These are phyloP conservation scores for Denticeps clupeoides DNA, from an alignment of 2,797 vertebrate genomes.

Conservation along the genomic window DNA sequence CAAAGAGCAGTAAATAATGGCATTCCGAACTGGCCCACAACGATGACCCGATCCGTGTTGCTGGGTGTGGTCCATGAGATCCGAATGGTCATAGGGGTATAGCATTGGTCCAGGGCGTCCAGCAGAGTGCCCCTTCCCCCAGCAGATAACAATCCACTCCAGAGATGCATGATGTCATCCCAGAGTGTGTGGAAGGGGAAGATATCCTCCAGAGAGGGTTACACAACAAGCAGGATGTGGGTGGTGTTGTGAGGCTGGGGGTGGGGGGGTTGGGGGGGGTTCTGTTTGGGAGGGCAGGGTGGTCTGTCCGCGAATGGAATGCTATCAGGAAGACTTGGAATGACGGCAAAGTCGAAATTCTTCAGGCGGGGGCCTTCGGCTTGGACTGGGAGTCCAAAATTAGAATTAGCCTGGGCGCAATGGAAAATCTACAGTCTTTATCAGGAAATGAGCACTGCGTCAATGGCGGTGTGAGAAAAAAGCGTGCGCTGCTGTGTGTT, in stretches of 20 bases:
- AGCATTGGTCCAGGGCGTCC: no score
- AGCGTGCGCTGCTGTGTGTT: background rate
- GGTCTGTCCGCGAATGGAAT: conserved; percentile 12
- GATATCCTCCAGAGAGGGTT: conserved; percentile 37
- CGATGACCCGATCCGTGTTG: no score
- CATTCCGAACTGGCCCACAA: no score
- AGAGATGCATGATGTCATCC: conserved; percentile 40
- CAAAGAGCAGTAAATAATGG: no score
- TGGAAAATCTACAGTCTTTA: conserved; percentile 46
- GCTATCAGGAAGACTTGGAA: conserved; percentile 35
- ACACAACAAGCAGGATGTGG: conserved; percentile 45
- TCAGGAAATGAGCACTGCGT: conserved; percentile 42
- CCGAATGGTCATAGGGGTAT: no score
- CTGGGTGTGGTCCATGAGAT: no score
- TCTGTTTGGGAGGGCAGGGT: background rate
- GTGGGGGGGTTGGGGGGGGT: conserved; percentile 14
- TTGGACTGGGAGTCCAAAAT: conserved; percentile 49
- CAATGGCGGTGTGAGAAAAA: background rate
- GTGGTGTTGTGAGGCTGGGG: conserved; percentile 16
- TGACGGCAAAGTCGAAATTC: conserved; percentile 55
- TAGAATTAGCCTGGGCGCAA: conserved; percentile 42
- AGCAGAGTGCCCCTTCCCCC: background rate
- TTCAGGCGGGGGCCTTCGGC: conserved; percentile 38
- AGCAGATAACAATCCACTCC: conserved; percentile 10
- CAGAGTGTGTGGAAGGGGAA: conserved; percentile 48